Conservation (phyloP, 2,797 vertebrate species). For the Carcharodon carcharias region DNA sequence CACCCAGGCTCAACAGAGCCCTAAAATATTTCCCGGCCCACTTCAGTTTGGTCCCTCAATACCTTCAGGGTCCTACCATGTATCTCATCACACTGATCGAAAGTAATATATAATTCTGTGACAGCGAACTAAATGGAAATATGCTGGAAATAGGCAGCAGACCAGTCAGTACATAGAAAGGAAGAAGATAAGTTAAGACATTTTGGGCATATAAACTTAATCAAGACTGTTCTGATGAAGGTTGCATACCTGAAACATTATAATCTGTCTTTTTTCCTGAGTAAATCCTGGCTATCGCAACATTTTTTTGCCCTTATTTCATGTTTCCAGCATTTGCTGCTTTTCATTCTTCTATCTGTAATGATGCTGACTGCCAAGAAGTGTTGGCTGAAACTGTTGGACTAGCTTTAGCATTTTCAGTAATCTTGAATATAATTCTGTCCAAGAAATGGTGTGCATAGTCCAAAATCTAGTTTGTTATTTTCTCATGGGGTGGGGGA, state of each 20-base stretch:
- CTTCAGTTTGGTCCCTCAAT: background rate
- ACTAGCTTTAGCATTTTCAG: background rate
- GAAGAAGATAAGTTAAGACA: background rate
- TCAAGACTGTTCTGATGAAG: background rate
- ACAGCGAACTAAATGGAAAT: background rate
- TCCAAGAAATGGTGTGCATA: background rate
- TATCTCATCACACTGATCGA: background rate
- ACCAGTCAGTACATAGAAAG: background rate
- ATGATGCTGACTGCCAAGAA: background rate
- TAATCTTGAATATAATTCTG: slow-evolving; percentile 14
- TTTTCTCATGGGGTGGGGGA: background rate
- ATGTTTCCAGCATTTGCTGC: background rate
- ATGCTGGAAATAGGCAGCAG: background rate
- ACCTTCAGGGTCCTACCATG: background rate
- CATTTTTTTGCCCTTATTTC: background rate
- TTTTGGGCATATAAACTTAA: background rate
- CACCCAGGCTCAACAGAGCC: background rate
- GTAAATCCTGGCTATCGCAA: background rate
- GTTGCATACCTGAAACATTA: background rate
- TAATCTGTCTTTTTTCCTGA: background rate
- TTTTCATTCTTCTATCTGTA: background rate
- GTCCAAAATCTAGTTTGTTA: background rate
- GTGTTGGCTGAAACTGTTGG: background rate
- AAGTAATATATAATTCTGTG: background rate
- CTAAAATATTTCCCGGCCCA: background rate